These are phyloP conservation scores for Lates japonicus DNA, from an alignment of 2,797 vertebrate genomes.

Conservation along the genomic window DNA sequence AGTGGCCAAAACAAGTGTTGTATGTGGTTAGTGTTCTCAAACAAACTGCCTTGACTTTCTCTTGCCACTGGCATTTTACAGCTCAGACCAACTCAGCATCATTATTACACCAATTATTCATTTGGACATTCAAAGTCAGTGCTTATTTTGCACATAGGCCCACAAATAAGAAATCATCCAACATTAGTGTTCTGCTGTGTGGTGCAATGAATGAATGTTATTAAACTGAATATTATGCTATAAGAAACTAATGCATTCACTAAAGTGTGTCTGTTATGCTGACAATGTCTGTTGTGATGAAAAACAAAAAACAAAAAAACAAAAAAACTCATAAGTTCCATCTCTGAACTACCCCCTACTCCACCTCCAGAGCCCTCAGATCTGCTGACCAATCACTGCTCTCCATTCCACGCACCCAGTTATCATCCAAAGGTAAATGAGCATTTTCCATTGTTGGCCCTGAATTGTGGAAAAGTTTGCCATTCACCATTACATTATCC, in stretches of 20 bases:
- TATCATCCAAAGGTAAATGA: not conserved
- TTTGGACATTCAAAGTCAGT: slow-evolving; percentile 24
- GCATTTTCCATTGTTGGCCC: not conserved
- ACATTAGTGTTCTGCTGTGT: not conserved
- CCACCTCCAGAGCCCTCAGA: not conserved
- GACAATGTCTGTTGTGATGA: not conserved
- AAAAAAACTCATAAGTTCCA: not conserved
- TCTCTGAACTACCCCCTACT: not conserved
- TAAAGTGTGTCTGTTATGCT: not conserved
- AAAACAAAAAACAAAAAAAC: too few species aligned
- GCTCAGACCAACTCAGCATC: slow-evolving; percentile 21
- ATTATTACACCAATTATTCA: slow-evolving; percentile 40
- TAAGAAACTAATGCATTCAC: not conserved
- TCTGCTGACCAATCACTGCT: not conserved
- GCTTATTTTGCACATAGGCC: slow-evolving; percentile 15
- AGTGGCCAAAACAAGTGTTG: slow-evolving; percentile 13
- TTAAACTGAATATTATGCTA: not conserved
- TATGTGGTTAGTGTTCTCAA: slow-evolving; percentile 17
- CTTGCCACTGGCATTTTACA: slow-evolving; percentile 31
- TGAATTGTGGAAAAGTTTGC: not conserved
- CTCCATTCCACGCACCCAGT: not conserved
- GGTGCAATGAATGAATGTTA: not conserved
- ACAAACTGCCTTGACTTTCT: slow-evolving; percentile 26
- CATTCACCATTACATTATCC: not conserved
- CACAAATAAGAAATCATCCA: slow-evolving; percentile 1